Evolutionary conservation across 2,797 vertebrate genomes (phyloP).

Genomic region (Aeoliscus strigatus): DNA sequence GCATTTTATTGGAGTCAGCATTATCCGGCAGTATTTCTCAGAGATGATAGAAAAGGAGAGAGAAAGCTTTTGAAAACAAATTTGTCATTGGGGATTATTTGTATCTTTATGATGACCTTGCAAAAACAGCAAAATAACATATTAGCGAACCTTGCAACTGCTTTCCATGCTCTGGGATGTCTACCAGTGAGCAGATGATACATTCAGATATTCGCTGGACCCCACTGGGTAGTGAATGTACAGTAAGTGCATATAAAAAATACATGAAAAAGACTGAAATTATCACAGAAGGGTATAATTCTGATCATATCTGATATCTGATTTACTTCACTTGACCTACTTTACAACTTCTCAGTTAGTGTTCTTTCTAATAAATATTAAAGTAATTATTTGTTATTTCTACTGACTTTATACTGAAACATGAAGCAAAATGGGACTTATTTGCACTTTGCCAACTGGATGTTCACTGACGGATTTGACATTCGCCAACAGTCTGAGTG

Average conservation of each 20-base stretch:
- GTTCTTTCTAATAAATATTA: conserved; percentile 16
- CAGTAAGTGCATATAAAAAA: conserved; percentile 35
- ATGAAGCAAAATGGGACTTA: conserved; percentile 56
- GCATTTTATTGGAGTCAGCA: conserved; percentile 70
- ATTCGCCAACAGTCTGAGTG: conserved; percentile 60
- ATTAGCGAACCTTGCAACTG: conserved; percentile 60
- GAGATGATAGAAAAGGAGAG: conserved; percentile 71
- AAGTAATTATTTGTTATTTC: conserved; percentile 18
- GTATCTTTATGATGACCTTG: conserved; percentile 78
- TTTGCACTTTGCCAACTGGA: conserved; percentile 30
- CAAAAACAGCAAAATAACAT: conserved; percentile 69
- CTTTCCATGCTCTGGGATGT: conserved; percentile 47
- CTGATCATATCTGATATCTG: conserved; percentile 18
- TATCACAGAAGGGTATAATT: conserved; percentile 16
- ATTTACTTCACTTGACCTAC: conserved; percentile 34
- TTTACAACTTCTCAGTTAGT: too few relatives aligned
- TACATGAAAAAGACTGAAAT: conserved; percentile 50
- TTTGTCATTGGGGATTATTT: conserved; percentile 74
- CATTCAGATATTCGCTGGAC: conserved; percentile 44
- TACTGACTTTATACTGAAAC: conserved; percentile 33
- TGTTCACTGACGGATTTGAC: conserved; percentile 69
- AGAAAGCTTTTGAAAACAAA: conserved; percentile 77
- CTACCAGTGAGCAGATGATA: conserved; percentile 54
- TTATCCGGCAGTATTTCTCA: conserved; percentile 66
- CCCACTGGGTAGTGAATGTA: conserved; percentile 37